Evolutionary conservation across 2,888 invertebrate species (phyloP), one percentile per base, ranked within the genome.

Genomic region (Cephus sareptanus): DNA sequence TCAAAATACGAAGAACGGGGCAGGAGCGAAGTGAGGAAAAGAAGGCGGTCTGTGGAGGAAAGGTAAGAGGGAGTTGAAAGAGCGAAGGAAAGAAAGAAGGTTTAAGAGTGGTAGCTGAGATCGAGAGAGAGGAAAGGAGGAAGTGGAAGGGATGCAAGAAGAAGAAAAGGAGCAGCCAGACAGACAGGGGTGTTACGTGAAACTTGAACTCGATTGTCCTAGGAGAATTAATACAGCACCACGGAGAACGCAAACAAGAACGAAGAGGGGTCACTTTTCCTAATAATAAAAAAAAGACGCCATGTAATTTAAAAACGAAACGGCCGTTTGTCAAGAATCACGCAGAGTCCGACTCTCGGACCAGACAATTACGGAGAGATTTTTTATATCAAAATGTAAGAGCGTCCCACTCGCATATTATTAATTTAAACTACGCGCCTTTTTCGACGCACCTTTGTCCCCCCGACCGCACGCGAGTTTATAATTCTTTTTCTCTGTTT

Each of bases 51-150:
- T 78, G 71, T 74, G 78, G 68, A 77, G 30, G 37, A 75, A 73
- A 74, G 79, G 77, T 71, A 74, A 76, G 75, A 70, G 74, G 71
- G 75, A 79, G 79, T 56, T 56, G 31, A 75, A 75, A 76, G 75
- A 76, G 40, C 68, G 79, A 76, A 73, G 74, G 76, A 74, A 75
- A 37, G 33, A 75, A 37, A 56, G 34, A 40, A 23, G 78, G 75
- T 69, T 75, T 34, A 73, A 69, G 75, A 73, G 30, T 69, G 74
- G 73, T 30, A 73, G 40, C 37, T 31, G 1, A 12, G 40, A 37
- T 11, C 35, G 73, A 35, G 74, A 74, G 75, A 74, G 70, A 73
- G 76, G 70, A 40, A 75, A 69, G 70, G 70, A 70, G 80, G 74
- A 69, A 74, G 71, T 75, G 75, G 76, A 73, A 74, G 68, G 56